phyloP scores from a whole-genome alignment of 2,113 vertebrate species.

The Brachyistius frenatus region DNA sequence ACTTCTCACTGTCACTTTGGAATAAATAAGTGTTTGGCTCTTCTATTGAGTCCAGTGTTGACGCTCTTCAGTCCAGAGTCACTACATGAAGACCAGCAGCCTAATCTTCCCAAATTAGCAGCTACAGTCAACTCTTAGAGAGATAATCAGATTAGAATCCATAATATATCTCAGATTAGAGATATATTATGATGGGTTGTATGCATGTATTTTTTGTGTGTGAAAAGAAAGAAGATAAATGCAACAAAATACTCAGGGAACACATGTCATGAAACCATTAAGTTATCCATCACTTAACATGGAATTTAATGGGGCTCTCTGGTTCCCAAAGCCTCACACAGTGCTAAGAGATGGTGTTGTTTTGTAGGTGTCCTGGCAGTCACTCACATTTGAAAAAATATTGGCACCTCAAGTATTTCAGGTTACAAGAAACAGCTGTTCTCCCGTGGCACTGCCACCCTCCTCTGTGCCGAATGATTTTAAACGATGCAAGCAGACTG shows the following conservation, averaged over 20 bases:
- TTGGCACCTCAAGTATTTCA: slow-evolving; percentile 83
- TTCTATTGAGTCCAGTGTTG: slow-evolving; percentile 78
- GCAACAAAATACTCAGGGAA: not conserved
- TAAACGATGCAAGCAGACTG: slow-evolving; percentile 25
- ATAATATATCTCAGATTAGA: slow-evolving; percentile 70
- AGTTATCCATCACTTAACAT: not conserved
- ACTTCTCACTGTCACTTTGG: slow-evolving; percentile 80
- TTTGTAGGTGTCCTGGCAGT: slow-evolving; percentile 67
- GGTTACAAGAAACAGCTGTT: slow-evolving; percentile 88
- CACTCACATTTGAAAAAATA: slow-evolving; percentile 83
- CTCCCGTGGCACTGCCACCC: slow-evolving; percentile 67
- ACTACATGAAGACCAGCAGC: slow-evolving; percentile 57
- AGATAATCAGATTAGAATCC: slow-evolving; percentile 71
- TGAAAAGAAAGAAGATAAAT: not conserved
- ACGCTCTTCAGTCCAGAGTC: slow-evolving; percentile 75
- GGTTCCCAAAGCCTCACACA: slow-evolving; percentile 1
- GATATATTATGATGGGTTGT: slow-evolving; percentile 53
- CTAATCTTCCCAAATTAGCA: slow-evolving; percentile 79
- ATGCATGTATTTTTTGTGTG: not conserved
- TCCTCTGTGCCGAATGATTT: slow-evolving; percentile 46
- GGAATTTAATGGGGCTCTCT: not conserved
- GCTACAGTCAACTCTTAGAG: slow-evolving; percentile 66
- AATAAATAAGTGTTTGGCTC: slow-evolving; percentile 78
- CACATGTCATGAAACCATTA: not conserved
- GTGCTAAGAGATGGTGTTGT: slow-evolving; percentile 31